Conservation (phyloP, 2,797 vertebrate species). For the Orientallactaga sibirica region DNA sequence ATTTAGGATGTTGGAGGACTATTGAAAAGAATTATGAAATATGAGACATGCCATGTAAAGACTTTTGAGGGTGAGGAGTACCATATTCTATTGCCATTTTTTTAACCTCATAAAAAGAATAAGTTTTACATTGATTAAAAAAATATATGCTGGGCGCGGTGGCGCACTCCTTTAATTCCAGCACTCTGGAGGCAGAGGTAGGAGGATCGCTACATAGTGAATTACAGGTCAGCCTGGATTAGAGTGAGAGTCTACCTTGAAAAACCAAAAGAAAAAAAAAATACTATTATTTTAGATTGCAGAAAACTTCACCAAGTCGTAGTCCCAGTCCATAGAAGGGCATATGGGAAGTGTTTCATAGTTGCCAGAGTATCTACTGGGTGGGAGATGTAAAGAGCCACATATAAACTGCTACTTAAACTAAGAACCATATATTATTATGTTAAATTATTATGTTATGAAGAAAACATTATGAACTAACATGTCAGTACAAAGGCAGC, state of each 20-base stretch:
- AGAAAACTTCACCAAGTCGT: constrained; percentile 6
- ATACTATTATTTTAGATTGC: constrained; percentile 27
- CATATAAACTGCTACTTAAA: background rate
- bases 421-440: background rate
- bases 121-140: constrained; percentile 36
- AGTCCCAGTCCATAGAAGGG: background rate
- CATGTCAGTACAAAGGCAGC: background rate
- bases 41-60: background rate
- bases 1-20: constrained; percentile 39
- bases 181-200: no score
- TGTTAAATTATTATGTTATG: no score
- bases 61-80: background rate
- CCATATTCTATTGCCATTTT: background rate
- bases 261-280: background rate
- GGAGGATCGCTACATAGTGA: no score
- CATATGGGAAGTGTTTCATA: constrained; percentile 17
- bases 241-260: no score
- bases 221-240: no score
- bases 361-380: constrained; percentile 22
- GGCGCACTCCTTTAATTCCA: no score
- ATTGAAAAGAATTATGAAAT: constrained; percentile 47
- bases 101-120: background rate
- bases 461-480: background rate
- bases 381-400: constrained; percentile 4
- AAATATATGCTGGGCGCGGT: background rate